Evolutionary conservation across 2,797 vertebrate species (phyloP), one percentile per base, ranked within the genome.

Genomic region (Gymnodraco acuticeps): DNA sequence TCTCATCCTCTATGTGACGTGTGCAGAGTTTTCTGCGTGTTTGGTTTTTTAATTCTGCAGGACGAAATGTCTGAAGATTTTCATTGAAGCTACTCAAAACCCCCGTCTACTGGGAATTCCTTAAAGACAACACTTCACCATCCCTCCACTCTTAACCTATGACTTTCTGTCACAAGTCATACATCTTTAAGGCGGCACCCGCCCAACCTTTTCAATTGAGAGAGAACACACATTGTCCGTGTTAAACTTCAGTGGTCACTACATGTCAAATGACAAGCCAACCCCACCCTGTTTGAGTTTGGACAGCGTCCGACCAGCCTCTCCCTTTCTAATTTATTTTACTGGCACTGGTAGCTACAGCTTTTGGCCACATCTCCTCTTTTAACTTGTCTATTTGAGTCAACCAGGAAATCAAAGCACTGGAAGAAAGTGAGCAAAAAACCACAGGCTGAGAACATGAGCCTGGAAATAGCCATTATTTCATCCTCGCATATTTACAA

Each of bases 271-370:
- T 33, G 54, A 58, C 43, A 6, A 51, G 17, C 45, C 23, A 59
- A 41, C 69, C 85, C 20, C 90, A 62, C 86, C 83, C 72, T 20
- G 63, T 33, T 3, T 38, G 47, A 81, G 56, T 48, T 78, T 86
- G 70, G 72, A 70, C 33, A 10, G n/a, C 2, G 14, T 56, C 48
- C 14, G 33, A 43, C 56, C 0, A 10, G 59, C 47, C 46, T 13
- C 78, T 71, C 64, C 68, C n/a, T 56, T 38, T 38, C 33, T 38
- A 38, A 38, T 3, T 38, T 53, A 6, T 71, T 65, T 75, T 41
- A 58, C n/a, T 56, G 62, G 27, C 64, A 14, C 51, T 10, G 13
- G 33, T 3, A 3, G 27, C 63, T 51, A 0, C 41, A 69, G 47
- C 10, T 55, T 53, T 69, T 13, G 33, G 13, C 0, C 64, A n/a